Evolutionary conservation across 1,140 invertebrate species (phyloP).

Genomic region (Harpegnathos saltator): DNA sequence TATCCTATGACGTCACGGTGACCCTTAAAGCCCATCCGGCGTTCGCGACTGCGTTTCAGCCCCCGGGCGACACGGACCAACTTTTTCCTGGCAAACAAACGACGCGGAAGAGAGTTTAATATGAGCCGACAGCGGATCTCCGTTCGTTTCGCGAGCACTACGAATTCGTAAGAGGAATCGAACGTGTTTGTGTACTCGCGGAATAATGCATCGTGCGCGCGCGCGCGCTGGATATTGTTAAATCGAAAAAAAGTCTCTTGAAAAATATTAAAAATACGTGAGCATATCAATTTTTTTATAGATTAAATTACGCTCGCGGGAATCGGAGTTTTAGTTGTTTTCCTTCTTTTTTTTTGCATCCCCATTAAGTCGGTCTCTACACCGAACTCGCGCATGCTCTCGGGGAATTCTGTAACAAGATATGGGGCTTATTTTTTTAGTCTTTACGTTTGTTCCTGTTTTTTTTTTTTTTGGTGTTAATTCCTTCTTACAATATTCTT

Average conservation of each 20-base stretch:
- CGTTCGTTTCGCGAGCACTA: constrained; percentile 32
- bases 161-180: constrained; percentile 47
- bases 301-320: not conserved
- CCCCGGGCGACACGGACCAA: constrained; percentile 3
- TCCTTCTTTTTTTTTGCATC: not conserved
- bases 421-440: too few relatives aligned
- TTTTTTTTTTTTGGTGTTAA: not conserved
- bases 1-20: constrained; percentile 42
- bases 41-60: constrained; percentile 27
- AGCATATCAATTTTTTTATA: not conserved
- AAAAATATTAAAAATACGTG: constrained; percentile 6
- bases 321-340: not conserved
- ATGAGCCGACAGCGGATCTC: constrained; percentile 49
- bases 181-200: constrained; percentile 38
- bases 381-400: not conserved
- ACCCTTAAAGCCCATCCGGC: constrained; percentile 31
- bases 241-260: not conserved
- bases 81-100: constrained; percentile 53
- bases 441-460: not conserved
- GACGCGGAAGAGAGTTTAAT: constrained; percentile 58
- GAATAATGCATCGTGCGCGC: constrained; percentile 43
- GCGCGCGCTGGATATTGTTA: not conserved
- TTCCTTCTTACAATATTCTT: not conserved
- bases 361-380: not conserved
- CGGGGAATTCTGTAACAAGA: not conserved